phyloP scores from a whole-genome alignment of 2,797 vertebrate genomes.

The Oreortyx pictus region DNA sequence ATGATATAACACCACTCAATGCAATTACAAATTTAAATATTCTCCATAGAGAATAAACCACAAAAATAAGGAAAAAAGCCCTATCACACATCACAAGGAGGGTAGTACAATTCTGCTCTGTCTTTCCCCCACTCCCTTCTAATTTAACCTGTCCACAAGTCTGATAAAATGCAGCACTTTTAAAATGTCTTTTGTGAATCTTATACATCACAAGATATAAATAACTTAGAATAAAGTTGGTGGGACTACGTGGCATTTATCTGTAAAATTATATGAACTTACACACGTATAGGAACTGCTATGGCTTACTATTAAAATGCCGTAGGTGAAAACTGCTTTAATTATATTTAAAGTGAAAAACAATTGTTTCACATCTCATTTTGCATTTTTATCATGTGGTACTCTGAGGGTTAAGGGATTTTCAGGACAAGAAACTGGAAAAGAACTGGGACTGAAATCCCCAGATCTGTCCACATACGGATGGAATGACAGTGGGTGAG shows the following conservation, averaged over 20 bases:
- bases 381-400: not conserved
- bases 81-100: not conserved
- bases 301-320: not conserved
- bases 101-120: not conserved
- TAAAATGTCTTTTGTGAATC: not conserved
- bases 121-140: not conserved
- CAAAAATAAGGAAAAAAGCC: not conserved
- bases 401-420: constrained; percentile 20
- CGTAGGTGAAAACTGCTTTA: not conserved
- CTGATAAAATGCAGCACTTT: not conserved
- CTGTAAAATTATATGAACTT: not conserved
- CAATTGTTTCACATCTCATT: not conserved
- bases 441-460: constrained; percentile 17
- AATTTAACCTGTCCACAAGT: not conserved
- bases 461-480: constrained; percentile 17
- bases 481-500: constrained; percentile 42
- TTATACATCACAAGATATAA: not conserved
- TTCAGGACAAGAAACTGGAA: constrained; percentile 42
- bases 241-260: not conserved
- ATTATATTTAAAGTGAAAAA: not conserved
- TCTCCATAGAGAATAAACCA: not conserved
- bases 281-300: not conserved
- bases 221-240: not conserved
- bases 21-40: not conserved
- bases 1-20: not conserved